Evolutionary conservation across 2,888 invertebrate species (phyloP).

Genomic region (Cremastinae sp.): DNA sequence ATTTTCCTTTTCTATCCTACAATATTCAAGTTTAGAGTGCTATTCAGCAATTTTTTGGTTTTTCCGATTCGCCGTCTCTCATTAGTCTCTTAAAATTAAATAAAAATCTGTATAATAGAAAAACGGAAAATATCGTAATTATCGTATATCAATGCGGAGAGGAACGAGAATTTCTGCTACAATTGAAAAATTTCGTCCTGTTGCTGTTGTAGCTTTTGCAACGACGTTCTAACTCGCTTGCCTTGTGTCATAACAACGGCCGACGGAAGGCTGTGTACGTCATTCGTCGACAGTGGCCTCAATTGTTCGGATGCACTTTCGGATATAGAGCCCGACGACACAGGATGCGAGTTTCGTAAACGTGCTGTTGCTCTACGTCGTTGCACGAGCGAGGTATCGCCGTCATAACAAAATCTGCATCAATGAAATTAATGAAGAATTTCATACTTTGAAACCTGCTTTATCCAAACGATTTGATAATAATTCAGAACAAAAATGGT

Average conservation of each 20-base stretch:
- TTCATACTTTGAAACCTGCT: background rate
- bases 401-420: conserved; percentile 82
- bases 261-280: conserved; percentile 79
- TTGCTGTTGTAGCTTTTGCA: conserved; percentile 90
- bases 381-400: conserved; percentile 82
- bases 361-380: conserved; percentile 82
- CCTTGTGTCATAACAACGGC: conserved; percentile 90
- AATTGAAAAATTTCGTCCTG: conserved; percentile 96
- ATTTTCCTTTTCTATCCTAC: background rate
- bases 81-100: conserved; percentile 7
- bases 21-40: conserved; percentile 30
- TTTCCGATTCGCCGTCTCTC: background rate
- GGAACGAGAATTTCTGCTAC: conserved; percentile 82
- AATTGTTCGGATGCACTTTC: conserved; percentile 70
- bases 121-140: background rate
- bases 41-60: conserved; percentile 31
- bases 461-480: background rate
- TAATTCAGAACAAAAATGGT: too few species aligned
- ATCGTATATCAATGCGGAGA: conserved; percentile 25
- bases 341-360: conserved; percentile 82
- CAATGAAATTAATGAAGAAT: conserved; percentile 29
- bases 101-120: conserved; percentile 16
- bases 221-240: conserved; percentile 88
- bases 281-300: conserved; percentile 82
- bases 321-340: conserved; percentile 71